phyloP scores from a whole-genome alignment of 2,113 vertebrate species.

The Cryptotis parvus region DNA sequence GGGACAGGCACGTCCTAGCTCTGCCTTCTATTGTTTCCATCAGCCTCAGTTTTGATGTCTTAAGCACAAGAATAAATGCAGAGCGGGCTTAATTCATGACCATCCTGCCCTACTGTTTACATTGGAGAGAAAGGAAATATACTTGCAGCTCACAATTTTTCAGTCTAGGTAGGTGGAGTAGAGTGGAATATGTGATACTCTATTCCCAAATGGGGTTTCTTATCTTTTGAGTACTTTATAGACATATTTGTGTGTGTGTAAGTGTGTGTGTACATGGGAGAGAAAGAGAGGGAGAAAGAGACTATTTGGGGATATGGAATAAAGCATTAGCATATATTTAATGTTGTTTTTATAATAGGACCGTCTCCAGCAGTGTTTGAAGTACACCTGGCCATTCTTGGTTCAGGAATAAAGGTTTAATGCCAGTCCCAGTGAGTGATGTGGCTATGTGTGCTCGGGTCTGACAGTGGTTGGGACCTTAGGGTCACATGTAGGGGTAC shows the following conservation, averaged over 20 bases:
- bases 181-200: neutral
- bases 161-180: neutral
- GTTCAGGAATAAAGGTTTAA: too few relatives aligned
- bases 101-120: slow-evolving; percentile 38
- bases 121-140: slow-evolving; percentile 25
- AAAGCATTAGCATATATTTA: neutral
- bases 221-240: neutral
- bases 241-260: neutral
- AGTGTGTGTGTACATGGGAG: neutral
- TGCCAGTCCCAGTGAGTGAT: too few relatives aligned
- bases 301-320: neutral
- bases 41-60: neutral
- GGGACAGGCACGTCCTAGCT: neutral
- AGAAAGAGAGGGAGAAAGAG: neutral
- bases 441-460: too few relatives aligned
- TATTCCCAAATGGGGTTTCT: neutral
- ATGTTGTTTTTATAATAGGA: too few relatives aligned
- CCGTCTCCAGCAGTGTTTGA: too few relatives aligned
- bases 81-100: slow-evolving; percentile 8
- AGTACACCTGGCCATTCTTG: too few relatives aligned
- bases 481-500: too few relatives aligned
- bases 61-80: neutral
- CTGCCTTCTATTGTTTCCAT: slow-evolving; percentile 49
- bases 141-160: neutral
- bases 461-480: too few relatives aligned